Evolutionary conservation across 2,113 vertebrate species (phyloP), one percentile per base, ranked within the genome.

Genomic region (Uria aalge): DNA sequence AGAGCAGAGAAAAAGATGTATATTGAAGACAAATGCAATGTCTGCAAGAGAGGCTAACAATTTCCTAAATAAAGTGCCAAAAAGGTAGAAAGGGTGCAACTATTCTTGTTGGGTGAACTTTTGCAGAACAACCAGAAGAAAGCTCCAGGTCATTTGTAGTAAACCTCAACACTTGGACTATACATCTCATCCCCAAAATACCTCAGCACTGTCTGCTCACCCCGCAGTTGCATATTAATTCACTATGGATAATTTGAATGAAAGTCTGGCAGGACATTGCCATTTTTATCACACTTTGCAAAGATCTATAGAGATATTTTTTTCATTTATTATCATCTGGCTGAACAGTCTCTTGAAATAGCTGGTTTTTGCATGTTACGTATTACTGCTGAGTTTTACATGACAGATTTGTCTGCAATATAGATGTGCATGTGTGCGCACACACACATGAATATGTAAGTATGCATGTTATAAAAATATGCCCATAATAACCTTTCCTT

Each of bases 371-470:
- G 11, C 13, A 41, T 32, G 24, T 52, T 83, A 10, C 7, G 16
- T 53, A 56, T 69, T 78, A 80, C 21, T 87, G 18, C 32, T 84
- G 56, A 73, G 27, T 73, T 79, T 85, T 62, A 53, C 29, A 5
- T 10, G 5, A 55, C 63, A 57, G 20, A 53, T 45, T 84, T 74
- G 8, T 80, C 47, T 89, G 50, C 17, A 47, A 34, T 73, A 57
- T 3, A 59, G 20, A 41, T 15, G 32, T 0, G 3, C 11, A n/a
- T 0, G 5, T 0, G 0, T 13, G 16, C 4, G 20, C 29, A 36
- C 11, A 34, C 14, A 62, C 24, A 69, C 4, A 21, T 1, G 4
- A 53, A 69, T n/a, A 74, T 8, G 53, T 23, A 50, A 41, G 11
- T 45, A 56, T n/a, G 11, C 17, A 36, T 9, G 6, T 50, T 74